Conservation (phyloP, 2,797 vertebrate genomes). For the Margarornis squamiger region DNA sequence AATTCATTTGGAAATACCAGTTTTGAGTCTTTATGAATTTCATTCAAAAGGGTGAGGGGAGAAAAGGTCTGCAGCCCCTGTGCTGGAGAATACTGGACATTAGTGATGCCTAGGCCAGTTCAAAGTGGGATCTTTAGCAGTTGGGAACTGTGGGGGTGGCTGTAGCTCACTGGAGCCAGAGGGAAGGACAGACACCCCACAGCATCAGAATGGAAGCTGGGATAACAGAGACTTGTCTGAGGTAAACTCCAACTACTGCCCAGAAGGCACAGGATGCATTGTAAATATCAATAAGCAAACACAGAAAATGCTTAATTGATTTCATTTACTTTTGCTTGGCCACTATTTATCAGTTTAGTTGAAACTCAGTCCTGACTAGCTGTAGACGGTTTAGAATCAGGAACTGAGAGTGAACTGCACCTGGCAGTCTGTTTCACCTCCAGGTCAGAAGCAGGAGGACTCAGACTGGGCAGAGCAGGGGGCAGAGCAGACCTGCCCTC, state of each 20-base stretch:
- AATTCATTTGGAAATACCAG: background rate
- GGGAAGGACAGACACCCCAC: background rate
- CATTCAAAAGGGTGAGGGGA: background rate
- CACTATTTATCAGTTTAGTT: background rate
- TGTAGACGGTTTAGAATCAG: background rate
- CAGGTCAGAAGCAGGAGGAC: background rate
- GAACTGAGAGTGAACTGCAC: background rate
- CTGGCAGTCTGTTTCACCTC: background rate
- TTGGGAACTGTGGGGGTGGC: background rate
- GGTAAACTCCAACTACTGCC: background rate
- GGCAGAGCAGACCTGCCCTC: background rate
- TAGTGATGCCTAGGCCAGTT: background rate
- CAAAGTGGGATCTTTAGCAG: background rate
- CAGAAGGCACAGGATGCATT: background rate
- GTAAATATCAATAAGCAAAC: conserved; percentile 3
- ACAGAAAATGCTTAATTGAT: background rate
- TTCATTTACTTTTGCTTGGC: background rate
- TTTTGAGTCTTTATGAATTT: background rate
- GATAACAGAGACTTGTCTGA: background rate
- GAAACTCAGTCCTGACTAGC: background rate
- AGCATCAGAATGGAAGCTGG: background rate
- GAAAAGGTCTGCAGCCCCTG: background rate
- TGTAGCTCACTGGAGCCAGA: background rate
- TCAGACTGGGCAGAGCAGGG: background rate
- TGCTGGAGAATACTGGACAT: background rate